A percentile compares a stretch with the other conserved stretches of the same genome.
Evolutionary conservation across 1,140 invertebrate genomes (phyloP).

Genomic region (Macrobrachium rosenbergii): DNA sequence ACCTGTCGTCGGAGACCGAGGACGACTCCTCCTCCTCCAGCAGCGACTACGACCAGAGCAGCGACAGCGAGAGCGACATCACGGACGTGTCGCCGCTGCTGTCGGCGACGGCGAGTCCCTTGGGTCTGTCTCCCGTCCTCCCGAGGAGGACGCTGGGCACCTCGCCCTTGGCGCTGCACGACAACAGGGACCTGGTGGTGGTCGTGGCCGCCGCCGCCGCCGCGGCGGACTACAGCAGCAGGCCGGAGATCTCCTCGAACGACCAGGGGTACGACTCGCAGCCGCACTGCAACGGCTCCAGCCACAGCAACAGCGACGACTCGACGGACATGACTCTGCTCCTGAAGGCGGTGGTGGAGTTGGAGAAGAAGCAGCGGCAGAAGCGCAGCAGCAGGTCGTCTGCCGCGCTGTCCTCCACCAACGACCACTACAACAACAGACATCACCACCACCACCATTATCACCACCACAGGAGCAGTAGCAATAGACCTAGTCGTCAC

Average conservation of each 20-base stretch:
- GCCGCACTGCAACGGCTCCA: conserved; percentile 34
- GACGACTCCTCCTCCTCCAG: conserved; percentile 30
- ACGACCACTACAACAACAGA: not conserved
- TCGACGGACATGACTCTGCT: conserved; percentile 49
- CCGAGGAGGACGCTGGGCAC: conserved; percentile 48
- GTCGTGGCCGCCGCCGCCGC: not conserved
- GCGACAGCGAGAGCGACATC: conserved; percentile 65
- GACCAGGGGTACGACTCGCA: conserved; percentile 31
- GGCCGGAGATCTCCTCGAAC: conserved; percentile 5
- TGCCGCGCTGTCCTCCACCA: no score
- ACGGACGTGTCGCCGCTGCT: conserved; percentile 65
- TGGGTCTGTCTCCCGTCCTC: conserved; percentile 64
- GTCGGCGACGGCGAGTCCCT: conserved; percentile 61
- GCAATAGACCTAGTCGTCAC: not conserved
- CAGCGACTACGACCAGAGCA: conserved; percentile 49
- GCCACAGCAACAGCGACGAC: conserved; percentile 42
- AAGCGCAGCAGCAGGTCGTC: not conserved
- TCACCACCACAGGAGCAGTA: not conserved
- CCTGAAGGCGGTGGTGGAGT: conserved; percentile 55
- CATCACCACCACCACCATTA: not conserved
- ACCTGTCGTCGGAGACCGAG: conserved; percentile 62
- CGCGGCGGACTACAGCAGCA: no score
- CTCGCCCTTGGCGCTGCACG: conserved; percentile 60
- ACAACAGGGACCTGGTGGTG: conserved; percentile 56
- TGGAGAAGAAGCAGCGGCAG: conserved; percentile 53